Evolutionary conservation across 2,888 invertebrate species (phyloP).

Genomic region (Serripes groenlandicus): DNA sequence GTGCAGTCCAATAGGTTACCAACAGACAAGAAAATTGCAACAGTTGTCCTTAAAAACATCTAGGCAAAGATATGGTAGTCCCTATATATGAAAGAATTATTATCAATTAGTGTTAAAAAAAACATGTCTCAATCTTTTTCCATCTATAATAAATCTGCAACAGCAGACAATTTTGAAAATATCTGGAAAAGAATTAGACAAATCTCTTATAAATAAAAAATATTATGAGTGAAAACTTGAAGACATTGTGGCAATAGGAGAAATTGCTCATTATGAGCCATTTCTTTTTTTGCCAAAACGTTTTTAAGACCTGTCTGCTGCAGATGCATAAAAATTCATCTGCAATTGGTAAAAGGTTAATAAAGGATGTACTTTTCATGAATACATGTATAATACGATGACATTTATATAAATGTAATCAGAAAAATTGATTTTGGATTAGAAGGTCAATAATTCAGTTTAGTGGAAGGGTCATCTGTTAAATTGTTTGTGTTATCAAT

Average conservation of each 20-base stretch:
- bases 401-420: background rate
- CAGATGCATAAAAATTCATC: background rate
- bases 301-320: background rate
- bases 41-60: too few relatives aligned
- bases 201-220: too few relatives aligned
- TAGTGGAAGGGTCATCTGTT: too few relatives aligned
- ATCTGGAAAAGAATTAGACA: too few relatives aligned
- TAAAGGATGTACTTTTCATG: background rate
- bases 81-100: too few relatives aligned
- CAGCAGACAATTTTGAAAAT: too few relatives aligned
- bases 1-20: background rate
- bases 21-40: background rate
- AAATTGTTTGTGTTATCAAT: too few relatives aligned
- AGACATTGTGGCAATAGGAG: background rate
- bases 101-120: background rate
- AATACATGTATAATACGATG: too few relatives aligned
- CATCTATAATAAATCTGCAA: too few relatives aligned
- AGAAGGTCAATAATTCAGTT: too few relatives aligned
- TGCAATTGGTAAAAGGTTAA: background rate
- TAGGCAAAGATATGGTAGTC: too few relatives aligned
- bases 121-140: too few relatives aligned
- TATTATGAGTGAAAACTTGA: background rate
- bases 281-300: background rate
- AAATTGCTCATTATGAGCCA: background rate
- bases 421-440: background rate